Evolutionary conservation across 1,140 invertebrate genomes (phyloP), one percentile per base, ranked within the genome.

Genomic region (Pteromalus puparum): DNA sequence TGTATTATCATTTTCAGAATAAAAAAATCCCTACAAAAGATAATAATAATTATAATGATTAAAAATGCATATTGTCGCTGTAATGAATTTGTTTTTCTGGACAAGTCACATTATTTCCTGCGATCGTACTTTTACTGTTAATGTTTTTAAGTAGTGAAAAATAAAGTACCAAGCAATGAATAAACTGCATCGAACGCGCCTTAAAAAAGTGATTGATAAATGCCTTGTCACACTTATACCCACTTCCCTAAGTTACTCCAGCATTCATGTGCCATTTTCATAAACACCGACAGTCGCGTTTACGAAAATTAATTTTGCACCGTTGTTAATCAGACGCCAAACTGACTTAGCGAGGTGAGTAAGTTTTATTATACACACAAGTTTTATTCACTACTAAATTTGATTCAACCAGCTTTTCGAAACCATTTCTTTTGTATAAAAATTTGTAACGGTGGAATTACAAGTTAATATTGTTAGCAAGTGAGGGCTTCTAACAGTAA

Each of bases 201-300:
- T 61, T 6, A n/a, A 61, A 61, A 61, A 61, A 42, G 10, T 42
- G 21, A 61, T 48, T 48, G 21, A 61, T 61, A 21, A n/a, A 61
- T 91, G 89, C 90, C 92, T 93, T 93, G 92, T 93, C 92, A 93
- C 92, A 93, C 92, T 93, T 92, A 91, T 89, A 86, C 89, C 88
- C 88, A 91, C 90, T 90, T 88, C 87, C 90, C 86, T 88, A 90
- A 91, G 89, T 90, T 89, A 90, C 89, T 90, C 89, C 84, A 87
- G 70, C 82, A 83, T 82, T 85, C 73, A 68, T 70, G 72, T 67
- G 77, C 38, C 34, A 84, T 84, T 80, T 79, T 84, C 77, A 85
- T 85, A 85, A 81, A 81, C 83, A 84, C 46, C 77, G 26, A 67
- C 53, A 42, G 30, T 70, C 21, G 28, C 30, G 42, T 85, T 85